phyloP scores from a whole-genome alignment of 2,113 vertebrate species.

The Natator depressus region DNA sequence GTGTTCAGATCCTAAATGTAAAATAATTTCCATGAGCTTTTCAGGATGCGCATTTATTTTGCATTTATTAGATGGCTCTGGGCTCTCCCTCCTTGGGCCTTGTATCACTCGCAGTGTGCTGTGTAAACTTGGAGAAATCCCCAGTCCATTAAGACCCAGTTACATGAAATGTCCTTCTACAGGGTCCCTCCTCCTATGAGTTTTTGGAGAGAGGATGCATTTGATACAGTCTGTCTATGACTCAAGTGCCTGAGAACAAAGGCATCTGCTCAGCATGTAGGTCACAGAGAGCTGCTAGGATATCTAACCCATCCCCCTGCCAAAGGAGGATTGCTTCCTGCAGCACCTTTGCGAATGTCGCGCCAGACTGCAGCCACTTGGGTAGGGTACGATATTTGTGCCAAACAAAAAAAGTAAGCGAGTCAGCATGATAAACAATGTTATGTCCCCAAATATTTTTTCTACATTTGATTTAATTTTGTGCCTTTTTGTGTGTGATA shows the following conservation, averaged over 20 bases:
- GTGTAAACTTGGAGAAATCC: background rate
- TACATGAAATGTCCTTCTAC: background rate
- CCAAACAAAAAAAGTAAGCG: background rate
- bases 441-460: background rate
- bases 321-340: background rate
- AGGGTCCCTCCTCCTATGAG: background rate
- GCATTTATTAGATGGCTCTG: background rate
- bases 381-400: background rate
- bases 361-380: background rate
- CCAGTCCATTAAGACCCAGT: background rate
- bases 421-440: background rate
- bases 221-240: background rate
- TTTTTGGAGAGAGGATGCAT: background rate
- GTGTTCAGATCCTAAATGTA: background rate
- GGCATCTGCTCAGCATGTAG: background rate
- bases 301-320: background rate
- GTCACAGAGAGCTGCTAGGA: background rate
- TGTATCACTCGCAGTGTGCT: background rate
- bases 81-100: background rate
- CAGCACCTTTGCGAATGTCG: background rate
- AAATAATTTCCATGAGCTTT: background rate
- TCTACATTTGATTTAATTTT: background rate
- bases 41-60: background rate
- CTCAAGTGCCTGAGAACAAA: background rate
- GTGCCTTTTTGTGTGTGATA: background rate